phyloP scores from a whole-genome alignment of 2,888 invertebrate species.

The Amphimallon solstitiale region DNA sequence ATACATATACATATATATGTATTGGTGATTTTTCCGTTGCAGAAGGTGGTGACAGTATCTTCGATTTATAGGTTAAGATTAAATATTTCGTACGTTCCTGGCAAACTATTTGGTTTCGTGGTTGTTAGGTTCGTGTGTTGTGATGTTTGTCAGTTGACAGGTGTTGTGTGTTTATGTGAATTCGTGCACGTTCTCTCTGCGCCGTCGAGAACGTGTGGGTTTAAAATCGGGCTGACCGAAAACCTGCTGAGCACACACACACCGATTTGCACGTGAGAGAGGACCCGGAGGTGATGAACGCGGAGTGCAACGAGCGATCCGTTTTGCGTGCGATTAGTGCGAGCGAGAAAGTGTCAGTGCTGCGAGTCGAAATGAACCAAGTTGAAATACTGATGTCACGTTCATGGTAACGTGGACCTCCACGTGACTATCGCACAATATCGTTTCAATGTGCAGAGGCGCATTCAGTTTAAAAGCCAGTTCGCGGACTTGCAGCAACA shows the following conservation, averaged over 20 bases:
- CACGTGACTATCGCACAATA: constrained; percentile 56
- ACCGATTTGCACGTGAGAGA: constrained; percentile 1
- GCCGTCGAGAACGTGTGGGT: constrained; percentile 1
- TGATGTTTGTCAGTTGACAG: neutral
- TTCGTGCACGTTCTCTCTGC: constrained; percentile 4
- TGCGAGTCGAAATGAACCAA: constrained; percentile 42
- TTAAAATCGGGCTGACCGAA: constrained; percentile 10
- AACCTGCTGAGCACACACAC: constrained; percentile 8
- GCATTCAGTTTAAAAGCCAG: too few species aligned
- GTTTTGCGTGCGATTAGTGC: neutral
- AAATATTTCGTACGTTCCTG: too few species aligned
- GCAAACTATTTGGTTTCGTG: too few species aligned
- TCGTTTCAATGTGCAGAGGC: too few species aligned
- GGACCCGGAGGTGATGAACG: constrained; percentile 18
- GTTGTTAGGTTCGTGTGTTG: neutral
- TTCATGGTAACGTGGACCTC: constrained; percentile 61
- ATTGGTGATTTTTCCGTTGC: too few species aligned
- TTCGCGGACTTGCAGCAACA: too few species aligned
- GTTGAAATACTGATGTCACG: constrained; percentile 55
- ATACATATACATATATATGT: neutral
- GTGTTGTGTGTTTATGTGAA: neutral
- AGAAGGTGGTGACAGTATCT: too few species aligned
- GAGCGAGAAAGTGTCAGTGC: constrained; percentile 6
- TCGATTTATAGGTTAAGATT: too few species aligned
- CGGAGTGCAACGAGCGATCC: neutral